Conservation (phyloP, 2,797 vertebrate species). For the Smutsia temminckii region DNA sequence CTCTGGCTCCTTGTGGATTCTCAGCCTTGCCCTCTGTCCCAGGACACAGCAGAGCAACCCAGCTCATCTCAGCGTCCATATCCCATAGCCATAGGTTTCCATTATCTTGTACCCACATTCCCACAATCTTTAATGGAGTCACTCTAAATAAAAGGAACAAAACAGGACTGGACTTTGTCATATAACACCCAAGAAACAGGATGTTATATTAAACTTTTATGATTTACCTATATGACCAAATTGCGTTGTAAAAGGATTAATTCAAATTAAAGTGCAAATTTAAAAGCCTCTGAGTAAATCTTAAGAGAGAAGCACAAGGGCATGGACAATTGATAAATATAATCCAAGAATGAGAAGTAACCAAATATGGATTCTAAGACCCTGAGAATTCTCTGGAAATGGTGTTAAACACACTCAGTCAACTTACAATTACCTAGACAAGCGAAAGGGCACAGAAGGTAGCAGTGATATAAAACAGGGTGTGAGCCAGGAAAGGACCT, state of each 20-base stretch:
- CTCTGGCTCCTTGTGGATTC: not conserved
- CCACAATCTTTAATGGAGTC: not conserved
- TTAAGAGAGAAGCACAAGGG: not conserved
- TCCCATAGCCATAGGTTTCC: not conserved
- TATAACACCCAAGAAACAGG: not conserved
- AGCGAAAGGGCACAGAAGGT: not conserved
- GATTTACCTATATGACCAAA: not conserved
- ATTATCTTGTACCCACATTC: not conserved
- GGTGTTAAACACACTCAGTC: not conserved
- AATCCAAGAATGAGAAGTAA: not conserved
- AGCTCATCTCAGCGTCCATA: not conserved
- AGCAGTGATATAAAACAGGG: slow-evolving; percentile 18
- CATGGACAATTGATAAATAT: not conserved
- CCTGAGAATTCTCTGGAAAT: slow-evolving; percentile 6
- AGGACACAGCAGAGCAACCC: not conserved
- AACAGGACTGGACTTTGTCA: slow-evolving; percentile 41
- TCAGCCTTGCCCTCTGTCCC: not conserved
- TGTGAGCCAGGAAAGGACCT: not conserved
- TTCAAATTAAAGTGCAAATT: slow-evolving; percentile 8
- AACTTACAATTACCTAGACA: not conserved
- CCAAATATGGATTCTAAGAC: not conserved
- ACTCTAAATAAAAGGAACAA: not conserved
- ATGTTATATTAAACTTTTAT: not conserved
- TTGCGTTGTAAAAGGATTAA: slow-evolving; percentile 51
- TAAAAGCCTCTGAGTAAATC: slow-evolving; percentile 36